phyloP scores from a whole-genome alignment of 2,888 invertebrate genomes.

The Cantharis flavilabris region DNA sequence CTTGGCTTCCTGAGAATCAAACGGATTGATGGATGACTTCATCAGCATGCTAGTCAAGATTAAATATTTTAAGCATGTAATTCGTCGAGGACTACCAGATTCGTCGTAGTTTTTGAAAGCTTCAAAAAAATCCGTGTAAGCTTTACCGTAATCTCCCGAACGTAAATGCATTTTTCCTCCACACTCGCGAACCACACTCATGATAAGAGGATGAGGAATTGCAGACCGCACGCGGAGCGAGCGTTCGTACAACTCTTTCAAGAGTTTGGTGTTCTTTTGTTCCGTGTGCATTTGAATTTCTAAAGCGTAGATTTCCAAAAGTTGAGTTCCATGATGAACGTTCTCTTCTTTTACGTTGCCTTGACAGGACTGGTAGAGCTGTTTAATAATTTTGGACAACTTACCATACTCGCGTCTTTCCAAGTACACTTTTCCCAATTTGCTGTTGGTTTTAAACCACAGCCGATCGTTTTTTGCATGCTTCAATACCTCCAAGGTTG shows the following conservation, averaged over 20 bases:
- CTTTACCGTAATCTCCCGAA: constrained; percentile 97
- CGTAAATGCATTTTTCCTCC: constrained; percentile 99
- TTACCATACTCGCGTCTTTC: constrained; percentile 92
- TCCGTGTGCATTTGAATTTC: constrained; percentile 99
- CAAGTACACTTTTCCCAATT: constrained; percentile 95
- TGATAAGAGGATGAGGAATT: constrained; percentile 98
- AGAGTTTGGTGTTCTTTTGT: constrained; percentile 97
- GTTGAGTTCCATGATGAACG: constrained; percentile 94
- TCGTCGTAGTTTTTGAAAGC: constrained; percentile 99
- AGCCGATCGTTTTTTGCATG: constrained; percentile 98
- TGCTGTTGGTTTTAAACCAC: constrained; percentile 99
- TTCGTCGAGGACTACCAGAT: constrained; percentile 93
- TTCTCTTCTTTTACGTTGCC: constrained; percentile 96
- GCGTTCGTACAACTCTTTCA: constrained; percentile 95
- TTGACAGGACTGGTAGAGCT: constrained; percentile 94
- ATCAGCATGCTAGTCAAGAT: constrained; percentile 98
- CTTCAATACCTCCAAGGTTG: constrained; percentile 87
- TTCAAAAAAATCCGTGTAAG: constrained; percentile 99
- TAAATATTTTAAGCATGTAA: constrained; percentile 95
- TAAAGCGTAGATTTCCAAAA: constrained; percentile 96
- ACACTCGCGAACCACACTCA: constrained; percentile 98
- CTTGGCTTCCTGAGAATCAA: constrained; percentile 99
- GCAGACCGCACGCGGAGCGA: constrained; percentile 98
- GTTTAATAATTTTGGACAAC: constrained; percentile 91
- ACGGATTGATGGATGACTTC: constrained; percentile 99